These are phyloP conservation scores for Rhineura floridana DNA, from an alignment of 2,113 vertebrate species.

Conservation along the genomic window DNA sequence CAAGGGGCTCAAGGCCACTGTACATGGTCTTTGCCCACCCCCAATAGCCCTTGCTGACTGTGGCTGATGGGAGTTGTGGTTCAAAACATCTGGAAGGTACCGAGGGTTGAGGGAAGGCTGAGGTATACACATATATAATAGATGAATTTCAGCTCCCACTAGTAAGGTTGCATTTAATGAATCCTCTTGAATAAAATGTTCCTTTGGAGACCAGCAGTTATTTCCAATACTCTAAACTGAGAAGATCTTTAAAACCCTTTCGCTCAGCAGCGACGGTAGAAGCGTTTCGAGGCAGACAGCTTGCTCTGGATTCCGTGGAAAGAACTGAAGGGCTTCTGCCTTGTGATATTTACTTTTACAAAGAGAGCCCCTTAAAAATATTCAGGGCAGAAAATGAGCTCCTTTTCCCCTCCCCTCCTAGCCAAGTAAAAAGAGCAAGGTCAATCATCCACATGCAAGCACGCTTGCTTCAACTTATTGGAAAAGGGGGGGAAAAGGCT, in stretches of 20 bases:
- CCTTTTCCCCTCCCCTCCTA: neutral
- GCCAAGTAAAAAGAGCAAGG: neutral
- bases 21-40: too few species aligned
- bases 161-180: neutral
- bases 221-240: neutral
- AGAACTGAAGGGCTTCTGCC: neutral
- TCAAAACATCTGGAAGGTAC: neutral
- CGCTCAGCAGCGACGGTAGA: neutral
- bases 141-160: neutral
- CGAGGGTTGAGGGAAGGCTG: neutral
- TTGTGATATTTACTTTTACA: neutral
- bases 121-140: neutral
- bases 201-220: too few species aligned
- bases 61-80: neutral
- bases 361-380: neutral
- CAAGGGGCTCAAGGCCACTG: too few species aligned
- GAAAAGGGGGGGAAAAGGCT: neutral
- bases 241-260: neutral
- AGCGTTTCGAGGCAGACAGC: neutral
- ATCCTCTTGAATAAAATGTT: too few species aligned
- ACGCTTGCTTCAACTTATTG: neutral
- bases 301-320: neutral
- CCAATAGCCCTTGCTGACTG: neutral
- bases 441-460: neutral
- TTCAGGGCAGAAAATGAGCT: neutral